Base-by-base conservation (phyloP, 1,140 invertebrate species). In the Tetranychus cinnabarinus region DNA sequence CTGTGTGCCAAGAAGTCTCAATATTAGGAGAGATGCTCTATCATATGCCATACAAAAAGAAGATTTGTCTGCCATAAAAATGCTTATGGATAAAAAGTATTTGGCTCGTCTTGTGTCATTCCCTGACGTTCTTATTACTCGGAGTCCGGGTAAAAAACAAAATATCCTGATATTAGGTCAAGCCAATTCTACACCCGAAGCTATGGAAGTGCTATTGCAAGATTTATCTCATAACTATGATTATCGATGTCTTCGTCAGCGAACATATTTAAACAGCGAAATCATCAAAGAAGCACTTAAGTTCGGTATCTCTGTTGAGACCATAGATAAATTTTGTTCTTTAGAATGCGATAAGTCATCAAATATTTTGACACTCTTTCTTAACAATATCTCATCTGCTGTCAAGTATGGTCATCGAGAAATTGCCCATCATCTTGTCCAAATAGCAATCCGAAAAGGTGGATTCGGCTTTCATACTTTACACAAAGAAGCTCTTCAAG, bases 381-480 rank as follows among this genome's bases (percentile, higher is more conserved):
- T 36, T 37, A 59, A 60, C 23, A 65, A 63, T 23, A 69, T 74
- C 48, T 64, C 68, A 47, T 59, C 61, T 56, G 74, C 72, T 31
- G 66, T 75, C 8, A 56, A 69, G 48, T 63, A 65, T 63, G 75
- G 75, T 10, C 70, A 76, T 64, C 63, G 71, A 13, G 69, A 72
- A 62, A 55, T 75, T n/a, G 73, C 74, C 35, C 70, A 68, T 3
- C 66, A 70, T 56, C 62, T 75, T 13, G 66, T 75, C 5, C 66
- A 70, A 36, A 70, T 72, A 50, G 70, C 69, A 42, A 45, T 70
- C 33, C 68, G 69, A 36, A 63, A 67, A 4, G 69, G 69, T 45
- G 69, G 68, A 13, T 70, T 65, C 68, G 72, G 72, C 33, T 74
- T 73, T 62, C 72, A 71, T 60, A 68, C 63, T 56, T 65, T 75